Percentiles rank a stretch among this genome's conserved stretches.
Conservation (phyloP, 1,140 invertebrate species). For the Vanessa atalanta region DNA sequence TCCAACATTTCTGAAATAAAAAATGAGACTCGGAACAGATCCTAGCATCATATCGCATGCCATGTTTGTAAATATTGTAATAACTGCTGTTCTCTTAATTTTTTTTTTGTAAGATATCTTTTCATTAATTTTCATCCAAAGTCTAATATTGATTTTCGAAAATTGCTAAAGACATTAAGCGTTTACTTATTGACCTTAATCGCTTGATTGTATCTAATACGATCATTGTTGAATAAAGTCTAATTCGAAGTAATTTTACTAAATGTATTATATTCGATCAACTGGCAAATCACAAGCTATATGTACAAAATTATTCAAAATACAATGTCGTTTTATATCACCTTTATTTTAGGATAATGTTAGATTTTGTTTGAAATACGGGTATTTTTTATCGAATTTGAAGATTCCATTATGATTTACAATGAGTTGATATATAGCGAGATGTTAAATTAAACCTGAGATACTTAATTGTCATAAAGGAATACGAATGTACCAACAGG, state of each 20-base stretch:
- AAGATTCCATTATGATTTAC: constrained; percentile 24
- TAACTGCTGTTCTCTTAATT: neutral
- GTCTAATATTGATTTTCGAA: neutral
- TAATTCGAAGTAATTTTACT: neutral
- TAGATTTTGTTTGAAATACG: constrained; percentile 29
- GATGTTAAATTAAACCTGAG: constrained; percentile 11
- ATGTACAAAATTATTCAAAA: constrained; percentile 24
- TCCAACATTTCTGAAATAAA: neutral
- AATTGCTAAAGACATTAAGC: neutral
- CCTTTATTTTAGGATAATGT: constrained; percentile 15
- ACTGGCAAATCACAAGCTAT: neutral
- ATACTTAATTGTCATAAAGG: constrained; percentile 22
- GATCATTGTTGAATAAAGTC: neutral
- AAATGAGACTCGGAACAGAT: neutral
- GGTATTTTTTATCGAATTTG: constrained; percentile 32
- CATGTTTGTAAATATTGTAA: constrained; percentile 25
- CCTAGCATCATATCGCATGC: constrained; percentile 1
- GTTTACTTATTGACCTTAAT: neutral
- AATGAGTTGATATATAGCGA: neutral
- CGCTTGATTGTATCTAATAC: neutral
- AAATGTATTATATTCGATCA: neutral
- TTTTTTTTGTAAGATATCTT: neutral
- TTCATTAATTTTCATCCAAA: constrained; percentile 9
- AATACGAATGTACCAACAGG: constrained; percentile 10
- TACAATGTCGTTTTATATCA: neutral